Base-by-base conservation (phyloP, 2,888 invertebrate species). In the Drosophila kuntzei region DNA sequence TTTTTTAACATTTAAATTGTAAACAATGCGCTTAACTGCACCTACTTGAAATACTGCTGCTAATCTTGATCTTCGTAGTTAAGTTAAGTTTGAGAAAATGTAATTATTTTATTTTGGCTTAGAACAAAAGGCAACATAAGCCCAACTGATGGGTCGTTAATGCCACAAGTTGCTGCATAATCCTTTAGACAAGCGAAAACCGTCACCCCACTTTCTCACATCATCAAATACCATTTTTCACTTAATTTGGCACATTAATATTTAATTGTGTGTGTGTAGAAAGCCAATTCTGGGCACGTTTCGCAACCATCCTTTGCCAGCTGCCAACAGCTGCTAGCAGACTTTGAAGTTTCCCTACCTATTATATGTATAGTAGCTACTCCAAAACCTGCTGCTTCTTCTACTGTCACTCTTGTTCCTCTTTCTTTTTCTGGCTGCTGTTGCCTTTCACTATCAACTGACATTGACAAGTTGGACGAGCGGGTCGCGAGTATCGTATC, bases 161-260 rank as follows among this genome's bases (percentile, higher is more conserved):
- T 85, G 75, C 81, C 64, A 69, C 71, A 87, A 84, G 70, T 86
- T 87, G 84, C 60, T 62, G 50, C 62, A 37, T 80, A 86, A 86
- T 83, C 88, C 80, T 65, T 67, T 58, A 11, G 62, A 80, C 69
- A 66, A 63, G 68, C 60, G 37, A 49, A 58, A 65, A 57, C 43
- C 44, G 41, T 25, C 14, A 32, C n/a, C 20, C 34, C 22, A 22
- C 22, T 27, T 3, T 20, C 46, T 34, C 29, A 51, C 22, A 43
- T 43, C 57, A 36, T 49, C 46, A 71, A 68, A 54, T 65, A 50
- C 53, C 64, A 69, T 79, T 87, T 89, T 89, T 87, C 89, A 87
- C 85, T 76, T 87, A 85, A 87, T 86, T 81, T 85, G 67, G 51
- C 73, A 73, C 87, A 81, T 89, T 85, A 78, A 86, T 89, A 87